phyloP scores from a whole-genome alignment of 2,113 vertebrate genomes.

The Podilymbus podiceps region DNA sequence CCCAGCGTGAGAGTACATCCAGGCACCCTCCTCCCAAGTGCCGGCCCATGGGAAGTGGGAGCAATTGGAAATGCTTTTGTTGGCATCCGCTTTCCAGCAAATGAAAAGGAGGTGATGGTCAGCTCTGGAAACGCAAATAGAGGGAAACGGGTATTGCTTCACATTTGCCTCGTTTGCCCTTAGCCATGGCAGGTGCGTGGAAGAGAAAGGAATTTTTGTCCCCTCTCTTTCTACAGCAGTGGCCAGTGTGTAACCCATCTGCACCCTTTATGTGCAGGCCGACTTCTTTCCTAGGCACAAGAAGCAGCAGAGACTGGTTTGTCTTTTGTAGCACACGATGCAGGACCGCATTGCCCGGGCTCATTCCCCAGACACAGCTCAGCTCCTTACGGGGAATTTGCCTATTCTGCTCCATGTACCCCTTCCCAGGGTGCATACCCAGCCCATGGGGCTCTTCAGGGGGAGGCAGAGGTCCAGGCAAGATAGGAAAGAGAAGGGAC shows the following conservation, averaged over 20 bases:
- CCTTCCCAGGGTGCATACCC: not conserved
- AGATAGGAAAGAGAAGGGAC: not conserved
- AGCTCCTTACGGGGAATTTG: not conserved
- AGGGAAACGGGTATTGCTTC: not conserved
- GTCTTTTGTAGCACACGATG: not conserved
- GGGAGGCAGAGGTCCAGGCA: not conserved
- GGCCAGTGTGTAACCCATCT: not conserved
- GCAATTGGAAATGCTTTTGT: not conserved
- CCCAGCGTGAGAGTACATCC: not conserved
- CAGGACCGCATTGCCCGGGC: fast-evolving
- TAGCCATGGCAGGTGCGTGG: not conserved
- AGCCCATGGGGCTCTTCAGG: not conserved
- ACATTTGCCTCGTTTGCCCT: not conserved
- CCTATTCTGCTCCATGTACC: not conserved
- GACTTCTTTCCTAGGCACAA: not conserved
- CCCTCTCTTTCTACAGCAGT: not conserved
- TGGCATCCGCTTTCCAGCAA: not conserved
- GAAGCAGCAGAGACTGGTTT: not conserved
- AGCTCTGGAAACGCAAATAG: not conserved
- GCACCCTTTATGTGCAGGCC: not conserved
- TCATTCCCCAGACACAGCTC: not conserved
- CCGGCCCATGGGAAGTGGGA: not conserved
- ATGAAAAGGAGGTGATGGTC: not conserved
- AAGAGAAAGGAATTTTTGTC: not conserved
- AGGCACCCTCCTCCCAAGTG: not conserved